Conservation (phyloP, 2,797 vertebrate genomes). For the Trematomus bernacchii region DNA sequence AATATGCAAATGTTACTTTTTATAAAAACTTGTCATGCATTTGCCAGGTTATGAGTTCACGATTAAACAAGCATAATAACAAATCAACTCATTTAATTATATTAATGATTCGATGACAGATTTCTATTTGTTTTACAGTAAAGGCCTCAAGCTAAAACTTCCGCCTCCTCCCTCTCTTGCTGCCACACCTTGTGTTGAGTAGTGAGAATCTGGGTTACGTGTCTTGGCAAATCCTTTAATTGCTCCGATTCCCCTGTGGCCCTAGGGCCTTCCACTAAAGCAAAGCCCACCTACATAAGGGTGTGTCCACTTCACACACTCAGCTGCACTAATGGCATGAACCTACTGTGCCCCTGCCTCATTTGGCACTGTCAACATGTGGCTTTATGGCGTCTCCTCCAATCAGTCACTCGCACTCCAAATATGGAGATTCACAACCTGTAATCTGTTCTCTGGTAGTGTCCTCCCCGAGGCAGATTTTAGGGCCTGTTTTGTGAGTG, state of each 20-base stretch:
- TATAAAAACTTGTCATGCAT: neutral
- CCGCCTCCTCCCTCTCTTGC: constrained; percentile 22
- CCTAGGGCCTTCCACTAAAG: constrained; percentile 15
- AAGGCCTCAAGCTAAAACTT: constrained; percentile 17
- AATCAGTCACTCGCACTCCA: constrained; percentile 70
- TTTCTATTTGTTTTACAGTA: constrained; percentile 22
- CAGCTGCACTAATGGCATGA: constrained; percentile 42
- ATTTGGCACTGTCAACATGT: constrained; percentile 28
- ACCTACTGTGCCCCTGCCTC: constrained; percentile 48
- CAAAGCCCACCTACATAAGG: constrained; percentile 59
- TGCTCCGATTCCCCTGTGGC: constrained; percentile 21
- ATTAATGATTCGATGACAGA: constrained; percentile 23
- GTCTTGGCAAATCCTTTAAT: constrained; percentile 61
- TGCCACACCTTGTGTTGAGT: constrained; percentile 49
- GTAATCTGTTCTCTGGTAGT: constrained; percentile 43
- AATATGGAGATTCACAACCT: constrained; percentile 68
- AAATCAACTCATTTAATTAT: constrained; percentile 19
- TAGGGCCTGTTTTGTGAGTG: constrained; percentile 36
- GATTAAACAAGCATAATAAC: constrained; percentile 7
- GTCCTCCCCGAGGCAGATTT: constrained; percentile 40
- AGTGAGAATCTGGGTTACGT: constrained; percentile 56
- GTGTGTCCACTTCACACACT: constrained; percentile 62
- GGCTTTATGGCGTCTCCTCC: constrained; percentile 52
- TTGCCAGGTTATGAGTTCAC: neutral
- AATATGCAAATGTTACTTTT: constrained; percentile 1